Base-by-base conservation (phyloP, 92 coral and sea anemone genomes). In the Ricordea florida region DNA sequence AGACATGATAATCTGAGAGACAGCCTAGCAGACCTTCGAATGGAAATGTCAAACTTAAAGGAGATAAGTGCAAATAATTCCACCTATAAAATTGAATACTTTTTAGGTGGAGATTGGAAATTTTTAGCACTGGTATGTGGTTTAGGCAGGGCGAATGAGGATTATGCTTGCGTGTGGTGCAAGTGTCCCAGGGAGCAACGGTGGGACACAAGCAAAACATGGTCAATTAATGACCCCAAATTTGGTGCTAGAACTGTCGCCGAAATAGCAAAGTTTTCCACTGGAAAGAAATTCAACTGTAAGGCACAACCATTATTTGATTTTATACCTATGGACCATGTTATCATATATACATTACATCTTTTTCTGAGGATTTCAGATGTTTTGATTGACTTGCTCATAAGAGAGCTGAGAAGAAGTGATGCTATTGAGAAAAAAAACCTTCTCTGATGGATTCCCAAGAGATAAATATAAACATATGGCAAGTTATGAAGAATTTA, bases 401-500 rank as follows among this genome's bases (percentile, higher is more conserved):
- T 72, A 48, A 35, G 74, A 29, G 61, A 75, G 34, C 37, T 66
- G 24, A 34, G 36, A 55, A 42, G 57, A 21, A 17, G 30, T 16
- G 76, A 53, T 27, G 38, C 64, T 23, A 70, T 34, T 53, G 72
- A 80, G 56, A 80, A 62, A 50, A 62, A 21, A 66, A 23, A 47
- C 40, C 5, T 79, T 55, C 45, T 22, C 89, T 23, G 60, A 70
- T 61, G 59, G 73, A 26, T 86, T 86, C 28, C 32, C 55, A 1
- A 66, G 84, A 40, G 45, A 63, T n/a, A 74, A 55, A 11, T 82
- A 29, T 41, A 69, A 78, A 62, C 88, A 87, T 48, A 81, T 86
- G 87, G 87, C 83, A 48, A 50, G 60, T 18, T 80, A 86, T 71
- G 83, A 80, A 40, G 57, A 35, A 8, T 86, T 80, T 37, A 42